Percentiles rank a stretch among this genome's conserved stretches.
Conservation (phyloP, 2,113 vertebrate genomes). For the Chionodraco myersi region DNA sequence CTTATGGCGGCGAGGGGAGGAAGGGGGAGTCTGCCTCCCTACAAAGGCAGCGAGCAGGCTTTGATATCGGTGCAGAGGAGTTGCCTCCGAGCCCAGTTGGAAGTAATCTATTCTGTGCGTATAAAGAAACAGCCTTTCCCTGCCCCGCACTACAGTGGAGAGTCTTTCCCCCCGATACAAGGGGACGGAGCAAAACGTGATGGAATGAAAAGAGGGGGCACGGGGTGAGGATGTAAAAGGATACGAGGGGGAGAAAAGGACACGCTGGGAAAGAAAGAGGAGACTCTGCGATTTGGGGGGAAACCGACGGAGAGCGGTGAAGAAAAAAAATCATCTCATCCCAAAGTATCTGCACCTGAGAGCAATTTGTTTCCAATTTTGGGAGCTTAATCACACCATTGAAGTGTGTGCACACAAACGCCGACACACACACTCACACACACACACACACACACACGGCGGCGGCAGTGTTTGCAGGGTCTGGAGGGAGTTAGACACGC, state of each 20-base stretch:
- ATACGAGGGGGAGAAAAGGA: slow-evolving; percentile 38
- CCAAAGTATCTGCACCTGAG: slow-evolving; percentile 81
- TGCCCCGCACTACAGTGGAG: slow-evolving; percentile 55
- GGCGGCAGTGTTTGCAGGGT: slow-evolving; percentile 44
- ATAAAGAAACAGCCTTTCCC: slow-evolving; percentile 62
- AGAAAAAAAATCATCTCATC: slow-evolving; percentile 72
- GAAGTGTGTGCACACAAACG: slow-evolving; percentile 69
- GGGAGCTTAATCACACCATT: slow-evolving; percentile 75
- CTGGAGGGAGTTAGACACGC: slow-evolving; percentile 81
- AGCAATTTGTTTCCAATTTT: slow-evolving; percentile 83
- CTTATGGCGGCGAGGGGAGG: slow-evolving; percentile 48
- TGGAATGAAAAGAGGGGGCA: slow-evolving; percentile 68
- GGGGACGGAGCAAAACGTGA: slow-evolving; percentile 26
- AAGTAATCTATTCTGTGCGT: slow-evolving; percentile 68
- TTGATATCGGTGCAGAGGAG: slow-evolving; percentile 68
- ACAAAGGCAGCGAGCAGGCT: slow-evolving; percentile 68
- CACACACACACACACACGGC: slow-evolving; percentile 20
- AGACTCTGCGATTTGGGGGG: slow-evolving; percentile 23
- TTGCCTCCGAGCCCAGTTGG: slow-evolving; percentile 60
- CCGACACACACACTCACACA: slow-evolving; percentile 19
- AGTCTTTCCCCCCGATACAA: slow-evolving; percentile 27
- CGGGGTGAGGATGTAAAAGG: slow-evolving; percentile 51
- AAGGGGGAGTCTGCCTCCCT: slow-evolving; percentile 20
- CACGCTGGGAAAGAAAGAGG: slow-evolving; percentile 21
- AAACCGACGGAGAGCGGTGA: slow-evolving; percentile 25